phyloP scores from a whole-genome alignment of 2,888 invertebrate species.

The Crossocerus cetratus region DNA sequence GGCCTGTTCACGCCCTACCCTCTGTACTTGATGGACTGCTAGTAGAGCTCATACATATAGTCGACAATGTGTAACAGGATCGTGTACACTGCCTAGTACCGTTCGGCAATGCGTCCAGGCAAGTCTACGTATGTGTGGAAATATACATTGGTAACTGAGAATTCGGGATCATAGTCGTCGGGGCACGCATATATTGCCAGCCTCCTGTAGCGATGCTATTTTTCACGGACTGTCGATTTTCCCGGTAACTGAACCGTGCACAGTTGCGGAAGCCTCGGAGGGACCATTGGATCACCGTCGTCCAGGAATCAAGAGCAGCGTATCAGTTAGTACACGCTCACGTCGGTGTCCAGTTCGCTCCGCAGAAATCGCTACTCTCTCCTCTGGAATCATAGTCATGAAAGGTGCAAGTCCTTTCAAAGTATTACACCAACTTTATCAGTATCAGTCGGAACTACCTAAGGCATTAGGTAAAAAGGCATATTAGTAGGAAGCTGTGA shows the following conservation, averaged over 20 bases:
- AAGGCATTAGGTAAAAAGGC: background rate
- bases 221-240: conserved; percentile 75
- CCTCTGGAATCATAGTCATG: no score
- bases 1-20: background rate
- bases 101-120: conserved; percentile 46
- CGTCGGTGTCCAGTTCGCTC: conserved; percentile 65
- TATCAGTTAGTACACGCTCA: conserved; percentile 71
- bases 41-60: background rate
- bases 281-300: conserved; percentile 58
- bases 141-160: conserved; percentile 45
- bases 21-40: background rate
- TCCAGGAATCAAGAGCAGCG: conserved; percentile 66
- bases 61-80: background rate
- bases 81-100: conserved; percentile 32
- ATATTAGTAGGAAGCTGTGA: no score
- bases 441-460: no score
- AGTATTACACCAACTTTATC: no score
- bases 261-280: conserved; percentile 49
- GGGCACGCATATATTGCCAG: conserved; percentile 69
- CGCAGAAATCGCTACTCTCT: background rate
- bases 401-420: no score
- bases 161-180: conserved; percentile 68
- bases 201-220: conserved; percentile 66
- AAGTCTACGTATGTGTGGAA: conserved; percentile 4
- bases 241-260: conserved; percentile 74